Base-by-base conservation (phyloP, 2,113 vertebrate species). In the Panthera uncia region DNA sequence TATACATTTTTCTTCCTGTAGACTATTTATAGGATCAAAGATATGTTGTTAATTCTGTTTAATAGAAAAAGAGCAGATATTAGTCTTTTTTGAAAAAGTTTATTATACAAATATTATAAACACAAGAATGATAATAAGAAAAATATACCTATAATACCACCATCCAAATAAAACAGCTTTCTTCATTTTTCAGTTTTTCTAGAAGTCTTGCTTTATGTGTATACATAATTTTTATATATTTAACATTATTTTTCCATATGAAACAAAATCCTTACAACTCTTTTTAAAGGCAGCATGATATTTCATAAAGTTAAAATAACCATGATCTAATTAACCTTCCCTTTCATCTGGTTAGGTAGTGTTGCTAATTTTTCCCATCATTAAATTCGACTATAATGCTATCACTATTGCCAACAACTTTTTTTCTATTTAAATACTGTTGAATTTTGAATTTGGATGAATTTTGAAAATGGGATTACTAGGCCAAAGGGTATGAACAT, bases 21-120 rank as follows among this genome's bases (percentile, higher is more conserved):
- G 31, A n/a, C 91, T 81, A 85, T 65, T 76, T 85, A 41, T 82
- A 36, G 27, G 21, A 31, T 92, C 65, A 66, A 81, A 96, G 0
- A 50, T 38, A 23, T 87, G 38, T 38, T 7, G 50, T n/a, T 78
- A 41, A 71, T n/a, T 81, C 13, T 74, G 1, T 94, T 95, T 87
- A 36, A 82, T 23, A 94, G 73, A 83, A 83, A 87, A 95, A 87
- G 33, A 95, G 9, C 48, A 94, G 52, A 87, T 83, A 79, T 5
- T 79, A 41, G 57, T 73, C 45, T 88, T 83, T 92, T 96, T 95
- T 25, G 8, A 12, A 90, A 87, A 94, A 81, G 19, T 92, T 97
- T 94, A 97, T 96, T 98, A 71, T 90, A 91, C 36, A 92, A 95
- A 95, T 84, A 82, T 33, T 97, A 71, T 90, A 84, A 95, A 66